A percentile compares a stretch with the other conserved stretches of the same genome.
Conservation (phyloP, 2,113 vertebrate genomes). For the Nematolebias whitei region DNA sequence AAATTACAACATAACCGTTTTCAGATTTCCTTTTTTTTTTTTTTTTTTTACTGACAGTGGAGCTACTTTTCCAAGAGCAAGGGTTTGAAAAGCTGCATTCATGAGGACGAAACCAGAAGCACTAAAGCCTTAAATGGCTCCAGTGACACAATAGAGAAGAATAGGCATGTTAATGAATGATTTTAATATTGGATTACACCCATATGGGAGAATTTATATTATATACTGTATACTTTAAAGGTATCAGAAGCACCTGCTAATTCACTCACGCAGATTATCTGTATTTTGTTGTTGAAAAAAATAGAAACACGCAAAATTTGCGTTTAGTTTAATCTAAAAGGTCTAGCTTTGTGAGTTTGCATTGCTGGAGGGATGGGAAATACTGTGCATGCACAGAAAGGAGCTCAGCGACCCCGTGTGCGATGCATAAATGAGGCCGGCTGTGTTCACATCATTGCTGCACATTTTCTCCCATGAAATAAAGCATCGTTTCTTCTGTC, state of each 20-base stretch:
- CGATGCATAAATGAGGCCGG: constrained; percentile 63
- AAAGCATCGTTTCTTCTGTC: constrained; percentile 71
- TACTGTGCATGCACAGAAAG: constrained; percentile 8
- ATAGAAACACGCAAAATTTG: too few species aligned
- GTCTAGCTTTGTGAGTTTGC: constrained; percentile 20
- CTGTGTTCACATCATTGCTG: constrained; percentile 74
- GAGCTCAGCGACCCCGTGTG: constrained; percentile 13
- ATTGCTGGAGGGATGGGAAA: not conserved
- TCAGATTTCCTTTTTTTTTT: not conserved
- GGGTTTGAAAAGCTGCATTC: constrained; percentile 23
- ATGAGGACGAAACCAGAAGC: constrained; percentile 33
- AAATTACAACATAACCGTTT: constrained; percentile 8
- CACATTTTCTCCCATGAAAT: constrained; percentile 73
- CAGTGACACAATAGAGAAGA: constrained; percentile 63
- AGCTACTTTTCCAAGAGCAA: not conserved
- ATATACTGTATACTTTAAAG: constrained; percentile 38
- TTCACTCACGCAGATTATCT: not conserved
- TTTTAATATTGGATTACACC: constrained; percentile 68
- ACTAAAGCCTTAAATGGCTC: constrained; percentile 66
- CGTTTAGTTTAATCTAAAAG: not conserved
- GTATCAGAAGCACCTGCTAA: constrained; percentile 24
- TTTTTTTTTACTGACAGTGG: not conserved
- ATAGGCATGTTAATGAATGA: constrained; percentile 70
- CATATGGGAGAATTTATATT: constrained; percentile 53
- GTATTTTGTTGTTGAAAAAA: too few species aligned